Evolutionary conservation across 2,888 invertebrate genomes (phyloP).

Genomic region (Mellilla xanthometata): DNA sequence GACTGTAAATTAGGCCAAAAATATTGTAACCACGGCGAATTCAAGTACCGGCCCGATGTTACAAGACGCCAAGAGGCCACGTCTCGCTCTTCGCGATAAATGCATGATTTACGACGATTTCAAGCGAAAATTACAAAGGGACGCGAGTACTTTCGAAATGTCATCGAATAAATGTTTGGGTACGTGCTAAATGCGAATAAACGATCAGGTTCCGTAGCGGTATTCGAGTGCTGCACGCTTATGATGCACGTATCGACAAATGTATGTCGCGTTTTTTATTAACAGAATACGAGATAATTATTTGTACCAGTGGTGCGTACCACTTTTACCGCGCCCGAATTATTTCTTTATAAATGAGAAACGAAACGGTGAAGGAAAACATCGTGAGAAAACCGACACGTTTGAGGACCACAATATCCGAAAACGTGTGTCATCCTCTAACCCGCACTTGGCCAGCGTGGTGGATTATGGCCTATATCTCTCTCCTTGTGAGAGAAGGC

Average conservation of each 20-base stretch:
- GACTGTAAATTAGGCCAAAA: constrained; percentile 12
- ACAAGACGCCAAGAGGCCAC: constrained; percentile 21
- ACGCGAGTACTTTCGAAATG: constrained; percentile 24
- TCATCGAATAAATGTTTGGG: constrained; percentile 33
- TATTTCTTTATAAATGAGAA: no score
- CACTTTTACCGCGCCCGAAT: no score
- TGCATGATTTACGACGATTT: constrained; percentile 45
- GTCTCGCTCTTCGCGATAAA: constrained; percentile 39
- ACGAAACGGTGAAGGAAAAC: no score
- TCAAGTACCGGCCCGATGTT: constrained; percentile 4
- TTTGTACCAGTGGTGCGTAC: no score
- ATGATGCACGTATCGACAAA: constrained; percentile 30
- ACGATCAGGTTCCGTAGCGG: constrained; percentile 38
- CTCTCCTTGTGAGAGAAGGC: no score
- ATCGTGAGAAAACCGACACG: no score
- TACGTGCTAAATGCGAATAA: constrained; percentile 32
- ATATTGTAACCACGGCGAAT: not conserved
- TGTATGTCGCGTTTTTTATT: no score
- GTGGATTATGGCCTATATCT: no score
- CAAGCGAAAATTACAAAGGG: constrained; percentile 39
- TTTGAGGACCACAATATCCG: no score
- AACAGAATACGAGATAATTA: no score
- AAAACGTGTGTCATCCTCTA: no score
- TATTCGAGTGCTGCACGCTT: constrained; percentile 27
- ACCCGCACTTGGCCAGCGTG: no score